These are phyloP conservation scores for Potamilus streckersoni DNA, from an alignment of 1,140 invertebrate species.

Conservation along the genomic window DNA sequence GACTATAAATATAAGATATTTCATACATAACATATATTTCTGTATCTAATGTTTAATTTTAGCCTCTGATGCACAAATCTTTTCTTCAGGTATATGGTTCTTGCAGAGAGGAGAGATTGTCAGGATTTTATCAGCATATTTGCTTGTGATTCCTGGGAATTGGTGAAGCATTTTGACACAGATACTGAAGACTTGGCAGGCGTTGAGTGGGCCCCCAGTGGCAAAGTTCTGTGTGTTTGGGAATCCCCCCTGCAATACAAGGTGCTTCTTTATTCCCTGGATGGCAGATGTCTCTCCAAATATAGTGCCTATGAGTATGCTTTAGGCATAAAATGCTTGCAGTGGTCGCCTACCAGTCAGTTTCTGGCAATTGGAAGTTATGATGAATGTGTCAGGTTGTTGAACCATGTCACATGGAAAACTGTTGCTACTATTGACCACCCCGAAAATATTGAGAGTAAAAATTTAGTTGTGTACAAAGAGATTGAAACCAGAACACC, in stretches of 20 bases:
- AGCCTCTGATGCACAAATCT: no score
- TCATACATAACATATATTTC: no score
- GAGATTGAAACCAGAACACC: constrained; percentile 52
- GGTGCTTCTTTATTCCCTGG: constrained; percentile 66
- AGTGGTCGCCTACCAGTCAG: constrained; percentile 70
- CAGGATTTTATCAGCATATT: constrained; percentile 70
- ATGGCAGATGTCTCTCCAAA: constrained; percentile 65
- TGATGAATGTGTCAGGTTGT: constrained; percentile 68
- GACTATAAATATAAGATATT: no score
- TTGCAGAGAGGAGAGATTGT: constrained; percentile 70
- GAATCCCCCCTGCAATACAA: constrained; percentile 67
- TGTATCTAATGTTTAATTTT: no score
- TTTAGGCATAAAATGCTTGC: constrained; percentile 67
- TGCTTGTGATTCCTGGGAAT: constrained; percentile 66
- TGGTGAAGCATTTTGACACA: constrained; percentile 69
- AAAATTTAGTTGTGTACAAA: constrained; percentile 48
- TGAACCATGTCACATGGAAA: constrained; percentile 69
- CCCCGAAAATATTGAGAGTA: constrained; percentile 39
- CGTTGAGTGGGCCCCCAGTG: constrained; percentile 67
- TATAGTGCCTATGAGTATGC: constrained; percentile 67
- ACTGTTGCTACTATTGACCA: constrained; percentile 50
- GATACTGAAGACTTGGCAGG: constrained; percentile 67
- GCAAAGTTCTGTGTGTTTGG: constrained; percentile 66
- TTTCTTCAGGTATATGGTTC: constrained; percentile 62
- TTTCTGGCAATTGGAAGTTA: constrained; percentile 69